These are phyloP conservation scores for Lepas anatifera DNA, from an alignment of 2,888 invertebrate genomes.

Conservation along the genomic window DNA sequence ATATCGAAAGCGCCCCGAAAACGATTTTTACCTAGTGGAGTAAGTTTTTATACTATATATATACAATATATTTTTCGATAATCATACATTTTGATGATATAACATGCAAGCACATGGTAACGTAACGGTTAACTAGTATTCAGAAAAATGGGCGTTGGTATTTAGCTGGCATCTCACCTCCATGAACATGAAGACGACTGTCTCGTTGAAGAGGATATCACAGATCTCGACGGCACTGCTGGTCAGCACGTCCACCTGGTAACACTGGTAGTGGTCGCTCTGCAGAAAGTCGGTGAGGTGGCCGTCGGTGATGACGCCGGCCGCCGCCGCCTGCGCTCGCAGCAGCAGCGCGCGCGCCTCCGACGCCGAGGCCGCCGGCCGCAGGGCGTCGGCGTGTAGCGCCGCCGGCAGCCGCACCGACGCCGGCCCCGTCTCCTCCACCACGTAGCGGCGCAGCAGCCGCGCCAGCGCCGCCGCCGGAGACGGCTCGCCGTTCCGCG, in stretches of 20 bases:
- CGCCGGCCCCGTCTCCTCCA: background rate
- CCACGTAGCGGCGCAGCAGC: background rate
- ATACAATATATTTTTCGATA: too few species aligned
- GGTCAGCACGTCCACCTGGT: slow-evolving; percentile 82
- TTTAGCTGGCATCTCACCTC: too few species aligned
- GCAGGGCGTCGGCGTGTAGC: background rate
- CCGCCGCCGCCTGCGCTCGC: background rate
- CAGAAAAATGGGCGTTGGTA: too few species aligned
- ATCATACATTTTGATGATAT: too few species aligned
- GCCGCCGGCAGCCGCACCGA: background rate
- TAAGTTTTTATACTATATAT: too few species aligned
- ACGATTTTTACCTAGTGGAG: too few species aligned
- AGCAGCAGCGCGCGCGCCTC: background rate
- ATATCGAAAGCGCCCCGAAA: too few species aligned
- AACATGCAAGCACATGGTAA: too few species aligned
- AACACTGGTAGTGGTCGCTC: slow-evolving; percentile 78
- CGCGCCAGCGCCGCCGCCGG: background rate
- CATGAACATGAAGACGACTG: slow-evolving; percentile 84
- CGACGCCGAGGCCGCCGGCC: background rate
- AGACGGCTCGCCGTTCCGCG: background rate
- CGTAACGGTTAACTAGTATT: too few species aligned
- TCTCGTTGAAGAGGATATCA: slow-evolving; percentile 82
- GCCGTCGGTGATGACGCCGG: background rate
- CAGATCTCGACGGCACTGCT: slow-evolving; percentile 61
- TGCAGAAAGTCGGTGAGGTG: slow-evolving; percentile 64